Conservation (phyloP, 2,888 invertebrate species). For the Dioctria linearis region DNA sequence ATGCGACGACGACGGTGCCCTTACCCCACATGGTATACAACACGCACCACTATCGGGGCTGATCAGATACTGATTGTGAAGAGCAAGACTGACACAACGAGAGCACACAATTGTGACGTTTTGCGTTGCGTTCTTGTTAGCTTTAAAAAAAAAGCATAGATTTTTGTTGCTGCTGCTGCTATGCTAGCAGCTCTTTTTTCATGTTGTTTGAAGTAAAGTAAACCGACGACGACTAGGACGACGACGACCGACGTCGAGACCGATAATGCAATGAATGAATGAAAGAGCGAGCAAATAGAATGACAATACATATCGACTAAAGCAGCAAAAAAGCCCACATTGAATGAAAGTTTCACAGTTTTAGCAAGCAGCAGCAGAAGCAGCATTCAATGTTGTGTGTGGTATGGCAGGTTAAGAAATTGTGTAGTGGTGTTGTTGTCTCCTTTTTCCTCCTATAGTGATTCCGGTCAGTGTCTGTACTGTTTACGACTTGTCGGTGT, state of each 20-base stretch:
- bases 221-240: too few species aligned
- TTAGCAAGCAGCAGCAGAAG: too few species aligned
- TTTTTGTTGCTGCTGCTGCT: not conserved
- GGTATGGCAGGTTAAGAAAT: conserved; percentile 1
- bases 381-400: not conserved
- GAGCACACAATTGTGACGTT: conserved; percentile 2
- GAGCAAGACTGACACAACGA: conserved; percentile 8
- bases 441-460: conserved; percentile 12
- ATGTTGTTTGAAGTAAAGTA: too few species aligned
- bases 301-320: too few species aligned
- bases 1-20: conserved; percentile 4
- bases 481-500: not conserved
- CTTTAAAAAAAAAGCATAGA: not conserved
- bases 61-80: not conserved
- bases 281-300: too few species aligned
- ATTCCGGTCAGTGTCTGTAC: not conserved
- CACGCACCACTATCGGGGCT: conserved; percentile 6
- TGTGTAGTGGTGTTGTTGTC: not conserved
- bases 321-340: too few species aligned
- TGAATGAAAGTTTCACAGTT: too few species aligned
- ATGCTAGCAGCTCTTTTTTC: not conserved
- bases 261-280: too few species aligned
- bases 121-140: not conserved
- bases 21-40: not conserved
- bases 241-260: too few species aligned